A percentile compares a stretch with the other conserved stretches of the same genome.
phyloP scores from a whole-genome alignment of 1,140 invertebrate genomes.

The Heliothis subflexa region DNA sequence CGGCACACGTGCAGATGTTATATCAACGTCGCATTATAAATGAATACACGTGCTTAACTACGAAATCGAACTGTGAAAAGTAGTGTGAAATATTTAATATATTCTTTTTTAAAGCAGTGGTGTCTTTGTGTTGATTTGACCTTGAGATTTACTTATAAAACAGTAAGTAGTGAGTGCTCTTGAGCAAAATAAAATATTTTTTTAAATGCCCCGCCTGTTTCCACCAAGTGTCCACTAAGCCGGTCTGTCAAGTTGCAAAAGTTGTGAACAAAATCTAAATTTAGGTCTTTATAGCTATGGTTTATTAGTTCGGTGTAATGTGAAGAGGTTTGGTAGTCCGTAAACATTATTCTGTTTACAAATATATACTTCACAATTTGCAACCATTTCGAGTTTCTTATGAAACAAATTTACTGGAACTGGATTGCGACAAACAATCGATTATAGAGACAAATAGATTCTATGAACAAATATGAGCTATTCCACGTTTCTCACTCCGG shows the following conservation, averaged over 20 bases:
- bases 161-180: constrained; percentile 28
- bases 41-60: constrained; percentile 43
- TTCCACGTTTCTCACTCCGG: not conserved
- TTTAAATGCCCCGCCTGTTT: not conserved
- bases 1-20: constrained; percentile 58
- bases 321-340: constrained; percentile 1
- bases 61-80: constrained; percentile 36
- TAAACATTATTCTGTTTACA: constrained; percentile 21
- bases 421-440: not conserved
- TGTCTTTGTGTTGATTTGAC: constrained; percentile 4
- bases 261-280: constrained; percentile 25
- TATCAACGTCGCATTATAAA: constrained; percentile 30
- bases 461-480: not conserved
- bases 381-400: not conserved
- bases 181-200: constrained; percentile 17
- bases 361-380: constrained; percentile 3
- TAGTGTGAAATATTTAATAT: constrained; percentile 22
- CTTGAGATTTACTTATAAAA: constrained; percentile 10
- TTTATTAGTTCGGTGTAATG: not conserved
- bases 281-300: constrained; percentile 4
- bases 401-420: not conserved
- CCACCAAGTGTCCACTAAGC: not conserved
- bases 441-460: not conserved
- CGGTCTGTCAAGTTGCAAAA: constrained; percentile 27
- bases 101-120: not conserved